phyloP scores from a whole-genome alignment of 2,888 invertebrate species.

The Caradrina clavipalpis region DNA sequence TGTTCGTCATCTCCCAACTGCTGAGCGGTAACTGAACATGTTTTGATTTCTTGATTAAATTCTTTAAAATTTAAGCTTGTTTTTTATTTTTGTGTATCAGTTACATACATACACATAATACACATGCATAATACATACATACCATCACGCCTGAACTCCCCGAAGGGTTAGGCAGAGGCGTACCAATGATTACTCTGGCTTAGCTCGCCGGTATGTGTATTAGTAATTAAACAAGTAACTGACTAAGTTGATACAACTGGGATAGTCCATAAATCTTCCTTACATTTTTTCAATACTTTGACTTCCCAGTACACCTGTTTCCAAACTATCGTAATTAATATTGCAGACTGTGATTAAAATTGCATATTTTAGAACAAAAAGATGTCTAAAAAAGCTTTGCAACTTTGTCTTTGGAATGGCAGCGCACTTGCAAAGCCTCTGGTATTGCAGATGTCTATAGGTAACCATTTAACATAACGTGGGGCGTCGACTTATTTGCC shows the following conservation, averaged over 20 bases:
- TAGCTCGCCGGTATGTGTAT: too few relatives aligned
- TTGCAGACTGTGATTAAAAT: background rate
- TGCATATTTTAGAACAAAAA: background rate
- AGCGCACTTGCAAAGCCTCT: too few relatives aligned
- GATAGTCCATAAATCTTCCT: background rate
- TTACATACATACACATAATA: too few relatives aligned
- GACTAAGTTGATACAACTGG: background rate
- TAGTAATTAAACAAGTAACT: background rate
- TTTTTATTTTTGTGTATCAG: too few relatives aligned
- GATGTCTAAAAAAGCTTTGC: background rate
- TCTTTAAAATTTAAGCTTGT: conserved; percentile 19
- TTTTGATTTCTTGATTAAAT: conserved; percentile 43
- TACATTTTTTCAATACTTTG: conserved; percentile 6
- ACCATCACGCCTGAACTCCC: too few relatives aligned
- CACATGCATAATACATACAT: too few relatives aligned
- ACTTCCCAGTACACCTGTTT: background rate
- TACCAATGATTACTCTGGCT: too few relatives aligned
- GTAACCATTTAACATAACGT: too few relatives aligned
- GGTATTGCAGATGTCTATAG: too few relatives aligned
- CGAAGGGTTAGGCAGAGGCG: too few relatives aligned
- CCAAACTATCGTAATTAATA: background rate
- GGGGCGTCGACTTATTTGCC: too few relatives aligned
- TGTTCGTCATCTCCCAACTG: conserved; percentile 88
- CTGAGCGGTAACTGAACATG: conserved; percentile 77
- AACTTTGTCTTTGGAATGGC: too few relatives aligned